Evolutionary conservation across 2,797 vertebrate species (phyloP).

Genomic region (Tragopan temminckii): DNA sequence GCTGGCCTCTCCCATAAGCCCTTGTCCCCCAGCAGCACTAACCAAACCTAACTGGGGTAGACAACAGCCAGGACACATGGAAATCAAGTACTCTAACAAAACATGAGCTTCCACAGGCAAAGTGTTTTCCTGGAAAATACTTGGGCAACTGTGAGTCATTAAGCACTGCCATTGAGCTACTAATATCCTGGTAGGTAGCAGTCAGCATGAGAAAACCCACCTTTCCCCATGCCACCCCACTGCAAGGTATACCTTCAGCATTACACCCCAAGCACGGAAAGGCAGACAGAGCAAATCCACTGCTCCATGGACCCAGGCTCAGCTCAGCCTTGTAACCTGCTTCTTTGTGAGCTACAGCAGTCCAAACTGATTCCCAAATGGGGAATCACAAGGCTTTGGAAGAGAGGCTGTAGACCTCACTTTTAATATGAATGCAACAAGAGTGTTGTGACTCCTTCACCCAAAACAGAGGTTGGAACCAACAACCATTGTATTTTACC

Average conservation of each 20-base stretch:
- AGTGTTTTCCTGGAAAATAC: neutral
- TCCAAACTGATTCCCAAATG: rapidly evolving
- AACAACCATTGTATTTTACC: neutral
- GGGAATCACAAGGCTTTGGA: neutral
- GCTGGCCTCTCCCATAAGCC: neutral
- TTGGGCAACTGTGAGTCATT: neutral
- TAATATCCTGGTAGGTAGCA: neutral
- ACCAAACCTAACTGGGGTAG: neutral
- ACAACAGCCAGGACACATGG: neutral
- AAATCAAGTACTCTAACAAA: neutral
- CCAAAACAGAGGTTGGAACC: neutral
- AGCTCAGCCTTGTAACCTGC: neutral
- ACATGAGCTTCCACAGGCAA: neutral
- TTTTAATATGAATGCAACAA: neutral
- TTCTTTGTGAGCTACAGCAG: neutral
- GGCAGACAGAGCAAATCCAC: neutral
- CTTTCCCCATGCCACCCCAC: neutral
- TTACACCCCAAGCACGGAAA: rapidly evolving
- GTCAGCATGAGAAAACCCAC: neutral
- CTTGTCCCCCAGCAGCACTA: neutral
- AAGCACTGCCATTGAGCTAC: neutral
- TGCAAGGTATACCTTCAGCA: rapidly evolving
- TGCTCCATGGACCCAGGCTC: rapidly evolving
- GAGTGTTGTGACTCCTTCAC: neutral
- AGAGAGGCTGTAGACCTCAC: neutral